Conservation (phyloP, 2,888 invertebrate genomes). For the Balanococcus diminutus region DNA sequence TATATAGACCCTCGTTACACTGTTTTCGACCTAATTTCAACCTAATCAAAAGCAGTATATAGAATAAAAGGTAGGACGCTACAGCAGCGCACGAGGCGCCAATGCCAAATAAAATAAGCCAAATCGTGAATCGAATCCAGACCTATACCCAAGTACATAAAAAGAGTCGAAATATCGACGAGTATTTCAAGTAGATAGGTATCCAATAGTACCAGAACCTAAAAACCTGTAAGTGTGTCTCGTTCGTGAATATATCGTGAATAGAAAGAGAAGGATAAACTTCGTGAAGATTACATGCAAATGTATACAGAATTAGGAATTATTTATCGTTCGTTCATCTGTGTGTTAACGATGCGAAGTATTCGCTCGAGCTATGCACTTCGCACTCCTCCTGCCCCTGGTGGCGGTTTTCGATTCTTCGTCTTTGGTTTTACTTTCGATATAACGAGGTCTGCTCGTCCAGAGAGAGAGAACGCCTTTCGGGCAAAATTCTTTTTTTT, state of each 20-base stretch:
- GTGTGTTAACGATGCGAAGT: neutral
- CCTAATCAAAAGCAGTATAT: neutral
- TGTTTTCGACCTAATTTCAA: neutral
- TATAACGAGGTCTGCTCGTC: neutral
- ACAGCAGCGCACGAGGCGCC: neutral
- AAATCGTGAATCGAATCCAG: neutral
- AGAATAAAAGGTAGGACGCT: neutral
- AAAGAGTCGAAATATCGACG: neutral
- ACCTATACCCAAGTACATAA: too few species aligned
- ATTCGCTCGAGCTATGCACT: too few species aligned
- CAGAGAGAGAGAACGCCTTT: neutral
- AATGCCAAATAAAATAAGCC: neutral
- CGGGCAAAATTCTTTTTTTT: neutral
- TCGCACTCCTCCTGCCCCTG: neutral
- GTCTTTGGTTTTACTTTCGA: constrained; percentile 7
- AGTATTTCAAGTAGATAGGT: neutral
- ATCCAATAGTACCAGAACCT: neutral
- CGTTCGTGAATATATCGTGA: neutral
- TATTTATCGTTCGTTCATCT: constrained; percentile 34
- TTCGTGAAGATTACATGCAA: constrained; percentile 12
- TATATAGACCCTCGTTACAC: too few species aligned
- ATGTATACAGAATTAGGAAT: neutral
- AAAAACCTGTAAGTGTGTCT: neutral
- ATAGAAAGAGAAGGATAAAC: neutral
- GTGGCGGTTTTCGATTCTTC: neutral